Evolutionary conservation across 1,140 invertebrate genomes (phyloP), one percentile per base, ranked within the genome.

Genomic region (Bombus picipes): DNA sequence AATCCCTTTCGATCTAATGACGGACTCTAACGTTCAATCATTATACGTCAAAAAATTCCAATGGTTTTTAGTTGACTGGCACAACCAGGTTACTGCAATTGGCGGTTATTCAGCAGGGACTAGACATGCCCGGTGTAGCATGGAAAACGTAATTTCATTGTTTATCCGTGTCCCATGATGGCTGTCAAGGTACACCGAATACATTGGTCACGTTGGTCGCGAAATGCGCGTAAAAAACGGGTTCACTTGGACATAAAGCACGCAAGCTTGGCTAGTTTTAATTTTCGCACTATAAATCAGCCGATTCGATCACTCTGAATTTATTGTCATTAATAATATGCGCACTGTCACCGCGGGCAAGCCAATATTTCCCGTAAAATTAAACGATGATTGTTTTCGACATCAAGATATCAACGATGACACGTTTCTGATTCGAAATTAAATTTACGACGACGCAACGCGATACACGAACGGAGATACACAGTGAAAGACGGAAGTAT

Each of bases 141-240:
- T 70, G 65, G 77, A 80, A 70, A 80, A 80, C 41, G 78, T 37
- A 80, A 80, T 80, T 80, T n/a, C 78, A 80, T 80, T 53, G 78
- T 80, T 80, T 80, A 70, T 80, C 22, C n/a, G 78, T 32, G 65
- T 43, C 78, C 78, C 78, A 53, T 18, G 65, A 53, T 37, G 62
- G 78, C 78, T 80, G 78, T 80, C 78, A 70, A 68, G 65, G 34
- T 28, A 32, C 22, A 13, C 28, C 73, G 41, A 28, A 77, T 65
- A 6, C 37, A 65, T 41, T 70, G 22, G 28, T n/a, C 43, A 32
- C n/a, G 77, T 8, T 37, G n/a, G n/a, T n/a, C 0, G 41, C 65
- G 32, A 80, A 80, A 70, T 43, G 18, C 37, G 77, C 43, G 65
- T 41, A 43, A 37, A 62, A 78, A 78, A n/a, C 5, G 39, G 39